Base-by-base conservation (phyloP, 2,797 vertebrate species). In the Argyrosomus regius region DNA sequence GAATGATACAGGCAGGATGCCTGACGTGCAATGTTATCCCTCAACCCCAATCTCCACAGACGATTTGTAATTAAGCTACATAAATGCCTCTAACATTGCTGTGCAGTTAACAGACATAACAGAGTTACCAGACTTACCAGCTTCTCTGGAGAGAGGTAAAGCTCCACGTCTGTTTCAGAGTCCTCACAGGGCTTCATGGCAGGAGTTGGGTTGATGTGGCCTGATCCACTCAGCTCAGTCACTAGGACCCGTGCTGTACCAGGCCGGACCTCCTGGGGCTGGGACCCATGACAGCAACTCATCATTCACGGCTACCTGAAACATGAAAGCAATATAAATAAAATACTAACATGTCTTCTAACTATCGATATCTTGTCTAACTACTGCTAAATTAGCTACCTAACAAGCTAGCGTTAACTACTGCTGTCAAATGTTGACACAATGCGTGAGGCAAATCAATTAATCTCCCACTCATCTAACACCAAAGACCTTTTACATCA, bases 141-240 rank as follows among this genome's bases (percentile, higher is more conserved):
- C 46, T 93, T 96, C 69, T 94, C 89, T 18, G 93, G 94, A 54
- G 96, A 96, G 59, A 98, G 94, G 84, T 90, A 94, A 50, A 95
- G 92, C 50, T 96, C 95, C n/a, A 92, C 46, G 78, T 91, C 85
- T 43, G 72, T 73, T 12, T 95, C 90, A 1, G 73, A 54, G 81
- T 92, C 80, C 0, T 95, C 93, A 43, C 65, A 78, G 74, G 64
- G 49, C 61, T 88, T 88, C 0, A 70, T 72, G 68, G 80, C 52
- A 0, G 94, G 97, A 70, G 84, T 91, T 73, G 97, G 97, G 85
- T 98, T 98, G 72, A 92, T 85, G 18, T 75, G 90, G n/a, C 90
- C 93, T 67, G 83, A 94, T 90, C 93, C 95, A 75, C 92, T 93
- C 62, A 96, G 87, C 85, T 98, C 96, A 73, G 94, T 93, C 75